phyloP scores from a whole-genome alignment of 2,113 vertebrate species.

The Okapia johnstoni region DNA sequence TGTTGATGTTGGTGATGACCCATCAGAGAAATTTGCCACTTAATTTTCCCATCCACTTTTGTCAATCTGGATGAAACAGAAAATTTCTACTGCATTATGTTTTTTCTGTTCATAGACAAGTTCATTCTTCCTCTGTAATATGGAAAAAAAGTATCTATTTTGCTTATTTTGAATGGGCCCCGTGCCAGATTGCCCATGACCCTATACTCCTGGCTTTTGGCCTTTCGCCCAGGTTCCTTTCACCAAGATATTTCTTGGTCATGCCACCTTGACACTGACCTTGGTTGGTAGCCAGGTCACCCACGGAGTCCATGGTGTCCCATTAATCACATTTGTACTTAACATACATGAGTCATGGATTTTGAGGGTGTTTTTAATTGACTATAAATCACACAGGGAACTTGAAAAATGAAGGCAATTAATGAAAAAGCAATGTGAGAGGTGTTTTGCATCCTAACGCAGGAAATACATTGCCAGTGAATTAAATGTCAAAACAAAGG shows the following conservation, averaged over 20 bases:
- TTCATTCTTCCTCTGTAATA: slow-evolving; percentile 3
- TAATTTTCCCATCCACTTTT: not conserved
- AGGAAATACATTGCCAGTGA: slow-evolving; percentile 57
- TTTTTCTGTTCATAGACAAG: not conserved
- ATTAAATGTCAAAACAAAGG: slow-evolving; percentile 83
- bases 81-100: not conserved
- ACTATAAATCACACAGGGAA: slow-evolving; percentile 90
- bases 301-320: slow-evolving; percentile 74
- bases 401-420: slow-evolving; percentile 96
- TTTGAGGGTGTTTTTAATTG: slow-evolving; percentile 89
- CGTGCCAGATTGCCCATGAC: not conserved
- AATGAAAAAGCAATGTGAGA: slow-evolving; percentile 82
- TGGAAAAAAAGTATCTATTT: not conserved
- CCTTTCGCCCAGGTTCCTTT: not conserved
- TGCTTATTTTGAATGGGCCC: slow-evolving; percentile 9
- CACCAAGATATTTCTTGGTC: not conserved
- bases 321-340: slow-evolving; percentile 88
- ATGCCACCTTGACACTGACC: slow-evolving; percentile 30
- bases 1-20: not conserved
- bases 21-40: not conserved
- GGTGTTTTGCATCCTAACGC: slow-evolving; percentile 68
- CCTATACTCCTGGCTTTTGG: not conserved
- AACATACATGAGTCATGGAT: slow-evolving; percentile 82
- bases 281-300: slow-evolving; percentile 74
- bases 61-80: not conserved